A percentile compares a stretch with the other conserved stretches of the same genome.
Conservation (phyloP, 1,140 invertebrate species). For the Nixonia krombeini region DNA sequence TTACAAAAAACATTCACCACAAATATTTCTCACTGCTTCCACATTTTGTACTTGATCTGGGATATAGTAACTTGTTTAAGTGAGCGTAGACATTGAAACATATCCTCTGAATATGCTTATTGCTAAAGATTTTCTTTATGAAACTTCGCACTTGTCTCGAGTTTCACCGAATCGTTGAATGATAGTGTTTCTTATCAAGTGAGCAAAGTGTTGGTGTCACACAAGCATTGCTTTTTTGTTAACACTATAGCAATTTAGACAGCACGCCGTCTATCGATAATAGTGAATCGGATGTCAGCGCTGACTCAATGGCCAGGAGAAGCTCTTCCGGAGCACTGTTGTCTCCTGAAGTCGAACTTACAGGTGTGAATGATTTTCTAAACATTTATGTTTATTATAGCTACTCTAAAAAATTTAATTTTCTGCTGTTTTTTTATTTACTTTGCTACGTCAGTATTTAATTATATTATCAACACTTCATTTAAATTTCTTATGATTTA, state of each 20-base stretch:
- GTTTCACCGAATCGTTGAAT: no score
- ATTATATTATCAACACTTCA: not conserved
- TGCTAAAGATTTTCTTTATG: no score
- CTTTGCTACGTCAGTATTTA: not conserved
- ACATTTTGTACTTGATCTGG: no score
- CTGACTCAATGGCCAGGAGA: constrained; percentile 76
- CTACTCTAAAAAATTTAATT: no score
- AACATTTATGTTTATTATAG: no score
- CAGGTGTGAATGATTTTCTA: constrained; percentile 56
- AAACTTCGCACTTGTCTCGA: no score
- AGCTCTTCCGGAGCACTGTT: constrained; percentile 84
- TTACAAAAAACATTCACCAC: no score
- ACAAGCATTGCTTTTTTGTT: not conserved
- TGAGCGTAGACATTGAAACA: no score
- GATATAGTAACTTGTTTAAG: no score
- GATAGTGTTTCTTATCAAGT: no score
- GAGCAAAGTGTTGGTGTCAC: not conserved
- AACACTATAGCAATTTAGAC: constrained; percentile 67
- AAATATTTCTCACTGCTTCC: no score
- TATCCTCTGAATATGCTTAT: no score
- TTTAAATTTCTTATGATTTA: constrained; percentile 4
- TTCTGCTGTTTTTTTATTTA: constrained; percentile 9
- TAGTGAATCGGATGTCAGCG: constrained; percentile 73
- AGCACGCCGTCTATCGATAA: constrained; percentile 81
- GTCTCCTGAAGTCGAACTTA: constrained; percentile 81